These are phyloP conservation scores for Olivierus martensii DNA, from an alignment of 1,140 invertebrate genomes.

Conservation along the genomic window DNA sequence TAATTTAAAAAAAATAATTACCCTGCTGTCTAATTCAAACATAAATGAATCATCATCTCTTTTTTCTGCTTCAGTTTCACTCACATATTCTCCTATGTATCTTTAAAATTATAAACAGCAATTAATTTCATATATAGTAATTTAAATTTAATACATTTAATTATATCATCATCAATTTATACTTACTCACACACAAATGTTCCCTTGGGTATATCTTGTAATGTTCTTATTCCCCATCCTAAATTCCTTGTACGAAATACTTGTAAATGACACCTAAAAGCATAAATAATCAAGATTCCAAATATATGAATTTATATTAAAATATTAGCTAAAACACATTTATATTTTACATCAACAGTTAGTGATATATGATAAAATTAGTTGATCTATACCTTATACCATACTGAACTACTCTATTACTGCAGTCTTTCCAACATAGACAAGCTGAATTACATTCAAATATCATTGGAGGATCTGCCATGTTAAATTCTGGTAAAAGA, in stretches of 20 bases:
- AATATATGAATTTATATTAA: too few relatives aligned
- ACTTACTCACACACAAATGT: conserved; percentile 59
- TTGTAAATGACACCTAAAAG: conserved; percentile 43
- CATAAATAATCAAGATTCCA: too few relatives aligned
- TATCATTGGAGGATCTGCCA: conserved; percentile 36
- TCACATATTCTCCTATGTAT: conserved; percentile 79
- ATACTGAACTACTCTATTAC: conserved; percentile 69
- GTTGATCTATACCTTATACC: conserved; percentile 41
- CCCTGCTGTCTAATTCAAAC: conserved; percentile 70
- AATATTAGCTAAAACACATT: too few relatives aligned
- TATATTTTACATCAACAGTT: too few relatives aligned
- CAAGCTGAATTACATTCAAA: conserved; percentile 80
- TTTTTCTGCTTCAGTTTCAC: conserved; percentile 63
- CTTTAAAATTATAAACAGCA: conserved; percentile 26
- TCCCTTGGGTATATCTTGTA: conserved; percentile 57
- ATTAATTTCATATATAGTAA: neutral
- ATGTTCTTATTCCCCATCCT: conserved; percentile 74
- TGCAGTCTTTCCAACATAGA: conserved; percentile 61
- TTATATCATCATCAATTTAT: neutral
- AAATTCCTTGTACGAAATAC: conserved; percentile 53
- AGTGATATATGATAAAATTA: too few relatives aligned
- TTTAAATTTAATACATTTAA: neutral
- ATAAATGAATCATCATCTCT: conserved; percentile 78
- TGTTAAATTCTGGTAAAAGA: conserved; percentile 66
- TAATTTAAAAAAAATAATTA: conserved; percentile 28